phyloP scores from a whole-genome alignment of 1,140 invertebrate species.

The Thaumetopoea pityocampa region DNA sequence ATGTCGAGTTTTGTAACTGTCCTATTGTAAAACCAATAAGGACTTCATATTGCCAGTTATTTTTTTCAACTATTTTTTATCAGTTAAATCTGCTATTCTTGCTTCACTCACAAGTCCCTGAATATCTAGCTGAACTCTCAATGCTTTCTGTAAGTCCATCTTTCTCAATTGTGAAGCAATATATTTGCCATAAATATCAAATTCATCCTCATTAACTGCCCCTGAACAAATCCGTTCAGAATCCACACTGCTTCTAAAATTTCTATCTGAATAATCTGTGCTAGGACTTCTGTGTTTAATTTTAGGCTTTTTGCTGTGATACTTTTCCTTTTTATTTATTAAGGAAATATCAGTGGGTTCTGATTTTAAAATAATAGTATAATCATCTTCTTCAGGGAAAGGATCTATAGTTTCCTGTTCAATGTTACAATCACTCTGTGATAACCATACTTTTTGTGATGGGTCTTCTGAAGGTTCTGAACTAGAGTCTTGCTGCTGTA shows the following conservation, averaged over 20 bases:
- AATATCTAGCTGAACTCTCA: constrained; percentile 50
- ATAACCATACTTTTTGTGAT: constrained; percentile 28
- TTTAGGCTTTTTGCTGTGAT: constrained; percentile 29
- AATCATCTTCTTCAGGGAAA: constrained; percentile 28
- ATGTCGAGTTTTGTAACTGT: too few species aligned
- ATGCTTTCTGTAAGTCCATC: constrained; percentile 47
- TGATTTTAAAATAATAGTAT: constrained; percentile 27
- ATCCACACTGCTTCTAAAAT: constrained; percentile 25
- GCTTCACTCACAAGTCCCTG: constrained; percentile 53
- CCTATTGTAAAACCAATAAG: too few species aligned
- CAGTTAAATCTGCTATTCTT: constrained; percentile 36
- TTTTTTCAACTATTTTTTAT: constrained; percentile 5
- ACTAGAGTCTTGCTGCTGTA: constrained; percentile 11
- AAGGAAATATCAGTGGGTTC: constrained; percentile 24
- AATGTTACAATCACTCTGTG: constrained; percentile 13
- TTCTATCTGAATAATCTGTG: constrained; percentile 24
- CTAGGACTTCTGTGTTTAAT: constrained; percentile 26
- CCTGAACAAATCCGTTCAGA: constrained; percentile 5
- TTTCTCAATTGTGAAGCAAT: constrained; percentile 52
- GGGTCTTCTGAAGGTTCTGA: too few species aligned
- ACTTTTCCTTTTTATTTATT: constrained; percentile 4
- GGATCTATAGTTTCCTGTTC: constrained; percentile 25
- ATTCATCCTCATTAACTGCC: constrained; percentile 51
- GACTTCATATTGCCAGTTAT: too few species aligned
- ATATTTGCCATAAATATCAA: constrained; percentile 62